Evolutionary conservation across 1,140 invertebrate species (phyloP), one percentile per base, ranked within the genome.

Genomic region (Bathynomus jamesi): DNA sequence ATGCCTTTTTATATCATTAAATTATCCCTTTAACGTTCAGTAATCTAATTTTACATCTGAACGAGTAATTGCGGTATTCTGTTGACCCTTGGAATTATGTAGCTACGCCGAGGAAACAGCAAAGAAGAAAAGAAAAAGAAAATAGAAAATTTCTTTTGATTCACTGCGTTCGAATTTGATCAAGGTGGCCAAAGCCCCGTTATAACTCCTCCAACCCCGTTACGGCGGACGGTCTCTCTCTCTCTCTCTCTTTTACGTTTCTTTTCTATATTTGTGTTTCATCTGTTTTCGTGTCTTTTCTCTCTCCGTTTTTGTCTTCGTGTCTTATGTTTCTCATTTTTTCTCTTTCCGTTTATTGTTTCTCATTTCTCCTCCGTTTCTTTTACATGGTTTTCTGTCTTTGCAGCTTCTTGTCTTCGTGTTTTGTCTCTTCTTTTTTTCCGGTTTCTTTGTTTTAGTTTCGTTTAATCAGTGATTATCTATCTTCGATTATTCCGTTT

Each of bases 61-160:
- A 31, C 8, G 65, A 29, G 65, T 21, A 66, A 66, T 24, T 27
- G 4, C n/a, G 65, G 13, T 17, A 29, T 24, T 13, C 17, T 29
- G 29, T 27, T 29, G 65, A 66, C 31, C 21, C n/a, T 24, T 30
- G 25, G 28, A 63, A 24, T 63, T 29, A 31, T 28, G 40, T 53
- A 53, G 40, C 40, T 53, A 53, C 13, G 40, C 40, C 40, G 21
- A 53, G 40, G 40, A 53, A 53, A 53, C 2, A 5, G 5, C 13
- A 53, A 53, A 53, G 21, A 2, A 5, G 21, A 53, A 53, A 5
- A 53, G 63, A 65, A 65, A 30, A 28, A 28, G 29, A 30, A 65
- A 65, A 65, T 28, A 28, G 63, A 65, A 65, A 30, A 24, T 25
- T 30, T 64, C 28, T 25, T 64, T 28, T 28, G 63, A 65, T 28